Conservation (phyloP, 2,888 invertebrate genomes). For the Ypsolopha sequella region DNA sequence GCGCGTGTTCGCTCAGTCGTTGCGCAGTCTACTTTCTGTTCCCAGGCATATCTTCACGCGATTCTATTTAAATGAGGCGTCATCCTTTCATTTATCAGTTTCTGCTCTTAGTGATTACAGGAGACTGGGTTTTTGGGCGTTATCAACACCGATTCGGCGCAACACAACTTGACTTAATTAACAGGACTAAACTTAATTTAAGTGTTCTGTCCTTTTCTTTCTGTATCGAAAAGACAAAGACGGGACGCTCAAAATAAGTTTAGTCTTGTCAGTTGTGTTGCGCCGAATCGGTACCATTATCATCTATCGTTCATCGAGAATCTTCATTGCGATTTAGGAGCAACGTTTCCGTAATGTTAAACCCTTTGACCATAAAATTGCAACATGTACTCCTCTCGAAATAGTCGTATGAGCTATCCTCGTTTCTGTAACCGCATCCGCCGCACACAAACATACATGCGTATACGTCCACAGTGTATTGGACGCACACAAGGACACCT, state of each 20-base stretch:
- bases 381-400: slow-evolving; percentile 13
- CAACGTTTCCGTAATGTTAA: no score
- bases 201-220: no score
- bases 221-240: no score
- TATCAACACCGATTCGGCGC: no score
- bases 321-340: no score
- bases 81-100: neutral
- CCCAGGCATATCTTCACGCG: slow-evolving; percentile 14
- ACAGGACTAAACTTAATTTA: no score
- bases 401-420: slow-evolving; percentile 17
- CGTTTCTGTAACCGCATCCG: slow-evolving; percentile 36
- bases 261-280: no score
- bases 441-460: slow-evolving; percentile 1
- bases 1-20: neutral
- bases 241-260: no score
- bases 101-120: neutral
- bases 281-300: no score
- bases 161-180: no score
- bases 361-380: neutral
- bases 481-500: slow-evolving; percentile 14
- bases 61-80: slow-evolving; percentile 3
- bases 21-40: slow-evolving; percentile 9
- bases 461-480: neutral
- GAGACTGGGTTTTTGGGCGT: neutral
- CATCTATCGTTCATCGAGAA: no score